A percentile compares a stretch with the other conserved stretches of the same genome.
Conservation (phyloP, 2,888 invertebrate genomes). For the Cordilura impudica region DNA sequence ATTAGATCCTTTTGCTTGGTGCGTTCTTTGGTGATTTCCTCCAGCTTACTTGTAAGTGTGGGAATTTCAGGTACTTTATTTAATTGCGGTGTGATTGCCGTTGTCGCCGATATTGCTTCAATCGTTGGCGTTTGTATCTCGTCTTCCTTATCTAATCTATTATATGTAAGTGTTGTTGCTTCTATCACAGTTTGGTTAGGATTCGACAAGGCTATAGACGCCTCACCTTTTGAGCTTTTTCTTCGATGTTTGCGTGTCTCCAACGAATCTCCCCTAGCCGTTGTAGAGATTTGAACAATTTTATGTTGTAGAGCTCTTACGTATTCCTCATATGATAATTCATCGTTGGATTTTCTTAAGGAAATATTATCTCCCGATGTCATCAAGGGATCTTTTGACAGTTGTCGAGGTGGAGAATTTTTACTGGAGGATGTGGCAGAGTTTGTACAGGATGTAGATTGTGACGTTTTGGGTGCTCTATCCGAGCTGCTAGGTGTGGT, state of each 20-base stretch:
- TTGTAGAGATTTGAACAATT: constrained; percentile 85
- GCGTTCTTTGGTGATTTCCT: constrained; percentile 88
- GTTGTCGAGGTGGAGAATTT: constrained; percentile 62
- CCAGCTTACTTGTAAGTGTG: constrained; percentile 84
- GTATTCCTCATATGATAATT: constrained; percentile 80
- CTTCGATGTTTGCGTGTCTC: constrained; percentile 81
- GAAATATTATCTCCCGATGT: constrained; percentile 14
- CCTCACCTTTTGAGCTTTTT: constrained; percentile 79
- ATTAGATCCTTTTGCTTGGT: constrained; percentile 91
- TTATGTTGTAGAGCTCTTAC: constrained; percentile 83
- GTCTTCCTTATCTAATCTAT: constrained; percentile 43
- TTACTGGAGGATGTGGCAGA: constrained; percentile 66
- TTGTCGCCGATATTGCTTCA: background rate
- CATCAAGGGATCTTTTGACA: constrained; percentile 63
- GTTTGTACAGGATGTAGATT: constrained; percentile 68
- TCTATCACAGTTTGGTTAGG: constrained; percentile 75
- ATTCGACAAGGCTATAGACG: constrained; percentile 65
- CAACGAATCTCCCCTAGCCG: constrained; percentile 81
- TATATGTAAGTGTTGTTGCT: constrained; percentile 56
- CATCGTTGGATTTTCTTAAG: constrained; percentile 71
- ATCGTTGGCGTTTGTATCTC: background rate
- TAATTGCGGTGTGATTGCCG: constrained; percentile 61
- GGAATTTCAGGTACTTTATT: constrained; percentile 77
- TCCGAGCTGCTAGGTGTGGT: constrained; percentile 75
- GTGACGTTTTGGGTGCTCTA: constrained; percentile 74